Evolutionary conservation across 2,888 invertebrate species (phyloP).

Genomic region (Scaptomyza reducta): DNA sequence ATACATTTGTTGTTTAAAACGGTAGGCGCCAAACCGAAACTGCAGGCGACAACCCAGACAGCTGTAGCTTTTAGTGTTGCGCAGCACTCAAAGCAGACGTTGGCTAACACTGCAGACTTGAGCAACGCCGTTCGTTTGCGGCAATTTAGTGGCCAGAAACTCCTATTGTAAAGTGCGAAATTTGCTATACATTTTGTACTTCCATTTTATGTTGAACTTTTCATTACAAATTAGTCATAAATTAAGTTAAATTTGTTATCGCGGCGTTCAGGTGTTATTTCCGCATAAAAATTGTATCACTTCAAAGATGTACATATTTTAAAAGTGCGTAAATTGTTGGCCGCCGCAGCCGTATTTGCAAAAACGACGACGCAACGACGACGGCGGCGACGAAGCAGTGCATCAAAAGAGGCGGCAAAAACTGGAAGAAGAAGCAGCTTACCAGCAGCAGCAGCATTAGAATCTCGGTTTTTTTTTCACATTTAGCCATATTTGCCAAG

Average conservation of each 20-base stretch:
- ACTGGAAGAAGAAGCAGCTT: constrained; percentile 74
- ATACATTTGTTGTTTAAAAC: background rate
- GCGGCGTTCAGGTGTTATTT: constrained; percentile 45
- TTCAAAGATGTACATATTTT: constrained; percentile 61
- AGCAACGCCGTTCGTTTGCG: constrained; percentile 52
- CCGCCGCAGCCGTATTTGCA: constrained; percentile 56
- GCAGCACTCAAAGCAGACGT: constrained; percentile 26
- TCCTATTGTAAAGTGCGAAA: constrained; percentile 72
- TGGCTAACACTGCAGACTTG: constrained; percentile 41
- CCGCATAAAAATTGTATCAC: constrained; percentile 40
- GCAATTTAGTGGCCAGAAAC: constrained; percentile 53
- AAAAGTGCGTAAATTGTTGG: constrained; percentile 68
- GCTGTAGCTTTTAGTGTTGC: constrained; percentile 37
- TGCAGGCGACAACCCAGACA: constrained; percentile 30
- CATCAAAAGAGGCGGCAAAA: constrained; percentile 75
- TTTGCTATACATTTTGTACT: constrained; percentile 75
- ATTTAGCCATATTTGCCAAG: constrained; percentile 52
- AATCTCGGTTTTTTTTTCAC: constrained; percentile 50
- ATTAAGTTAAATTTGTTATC: constrained; percentile 48
- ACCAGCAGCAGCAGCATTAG: constrained; percentile 57
- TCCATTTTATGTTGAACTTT: constrained; percentile 75
- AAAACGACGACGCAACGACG: constrained; percentile 62
- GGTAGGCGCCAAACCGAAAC: constrained; percentile 13
- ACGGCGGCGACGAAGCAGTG: constrained; percentile 74
- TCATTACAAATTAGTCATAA: constrained; percentile 65